Evolutionary conservation across 1,140 invertebrate species (phyloP).

Genomic region (Dendroctonus valens): DNA sequence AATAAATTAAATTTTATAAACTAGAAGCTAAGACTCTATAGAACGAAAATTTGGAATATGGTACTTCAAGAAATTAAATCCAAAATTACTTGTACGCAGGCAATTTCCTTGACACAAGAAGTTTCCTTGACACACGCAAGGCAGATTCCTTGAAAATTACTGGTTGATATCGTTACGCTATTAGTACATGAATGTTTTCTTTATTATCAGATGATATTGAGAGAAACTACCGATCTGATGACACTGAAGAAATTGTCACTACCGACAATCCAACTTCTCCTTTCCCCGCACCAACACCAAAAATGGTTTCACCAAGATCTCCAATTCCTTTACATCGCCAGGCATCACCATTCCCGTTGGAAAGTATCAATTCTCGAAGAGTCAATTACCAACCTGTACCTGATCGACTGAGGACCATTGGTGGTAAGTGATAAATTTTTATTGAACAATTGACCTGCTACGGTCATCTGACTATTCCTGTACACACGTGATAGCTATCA

Average conservation of each 20-base stretch:
- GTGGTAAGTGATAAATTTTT: slow-evolving; percentile 38
- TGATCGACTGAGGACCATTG: slow-evolving; percentile 52
- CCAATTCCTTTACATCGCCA: slow-evolving; percentile 59
- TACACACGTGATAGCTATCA: no score
- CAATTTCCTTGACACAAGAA: no score
- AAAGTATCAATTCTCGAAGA: slow-evolving; percentile 62
- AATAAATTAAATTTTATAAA: no score
- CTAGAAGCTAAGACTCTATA: no score
- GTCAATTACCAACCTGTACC: slow-evolving; percentile 53
- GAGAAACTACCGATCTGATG: slow-evolving; percentile 59
- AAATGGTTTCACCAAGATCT: slow-evolving; percentile 49
- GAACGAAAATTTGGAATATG: no score
- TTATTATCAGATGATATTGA: slow-evolving; percentile 56
- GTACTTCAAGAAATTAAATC: no score
- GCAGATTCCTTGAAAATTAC: no score
- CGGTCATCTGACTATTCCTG: no score
- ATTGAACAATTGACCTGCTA: no score
- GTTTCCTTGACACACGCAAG: no score
- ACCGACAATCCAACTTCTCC: slow-evolving; percentile 54
- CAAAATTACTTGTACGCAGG: no score
- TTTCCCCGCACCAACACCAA: slow-evolving; percentile 54
- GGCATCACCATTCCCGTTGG: slow-evolving; percentile 65
- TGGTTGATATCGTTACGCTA: background rate
- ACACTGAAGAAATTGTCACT: slow-evolving; percentile 57
- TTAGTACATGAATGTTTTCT: background rate